phyloP scores from a whole-genome alignment of 2,797 vertebrate species.

The Botia almorhae region DNA sequence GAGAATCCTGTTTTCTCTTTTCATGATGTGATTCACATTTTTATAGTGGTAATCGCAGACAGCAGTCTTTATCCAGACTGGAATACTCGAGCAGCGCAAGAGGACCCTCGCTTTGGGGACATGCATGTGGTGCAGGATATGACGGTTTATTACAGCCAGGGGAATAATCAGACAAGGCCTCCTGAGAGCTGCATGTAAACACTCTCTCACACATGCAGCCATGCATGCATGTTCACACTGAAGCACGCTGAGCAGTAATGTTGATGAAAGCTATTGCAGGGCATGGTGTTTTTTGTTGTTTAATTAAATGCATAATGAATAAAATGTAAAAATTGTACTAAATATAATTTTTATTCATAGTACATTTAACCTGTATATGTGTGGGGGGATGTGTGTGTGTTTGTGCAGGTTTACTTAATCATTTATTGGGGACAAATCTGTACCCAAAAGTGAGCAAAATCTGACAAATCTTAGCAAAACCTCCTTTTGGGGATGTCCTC shows the following conservation, averaged over 20 bases:
- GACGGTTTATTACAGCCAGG: conserved; percentile 8
- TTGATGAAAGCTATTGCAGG: neutral
- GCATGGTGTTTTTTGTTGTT: neutral
- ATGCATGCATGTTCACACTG: conserved; percentile 11
- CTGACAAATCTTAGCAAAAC: too few relatives aligned
- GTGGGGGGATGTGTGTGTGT: too few relatives aligned
- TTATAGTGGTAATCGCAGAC: neutral
- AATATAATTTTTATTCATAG: too few relatives aligned
- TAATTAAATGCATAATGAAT: too few relatives aligned
- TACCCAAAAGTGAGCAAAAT: too few relatives aligned
- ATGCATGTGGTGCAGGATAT: conserved; percentile 12
- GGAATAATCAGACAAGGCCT: conserved; percentile 47
- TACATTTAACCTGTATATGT: too few relatives aligned
- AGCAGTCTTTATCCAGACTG: neutral
- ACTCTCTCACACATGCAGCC: neutral
- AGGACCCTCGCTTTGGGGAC: neutral
- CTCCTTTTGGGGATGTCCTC: too few relatives aligned
- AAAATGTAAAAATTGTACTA: too few relatives aligned
- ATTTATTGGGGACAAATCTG: too few relatives aligned
- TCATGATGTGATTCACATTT: conserved; percentile 24
- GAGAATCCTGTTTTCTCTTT: conserved; percentile 27
- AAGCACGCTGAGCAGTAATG: neutral
- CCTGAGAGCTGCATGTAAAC: conserved; percentile 19
- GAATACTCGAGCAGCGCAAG: neutral
- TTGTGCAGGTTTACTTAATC: too few relatives aligned